Evolutionary conservation across 1,140 invertebrate genomes (phyloP).

Genomic region (Heterodera carotae): DNA sequence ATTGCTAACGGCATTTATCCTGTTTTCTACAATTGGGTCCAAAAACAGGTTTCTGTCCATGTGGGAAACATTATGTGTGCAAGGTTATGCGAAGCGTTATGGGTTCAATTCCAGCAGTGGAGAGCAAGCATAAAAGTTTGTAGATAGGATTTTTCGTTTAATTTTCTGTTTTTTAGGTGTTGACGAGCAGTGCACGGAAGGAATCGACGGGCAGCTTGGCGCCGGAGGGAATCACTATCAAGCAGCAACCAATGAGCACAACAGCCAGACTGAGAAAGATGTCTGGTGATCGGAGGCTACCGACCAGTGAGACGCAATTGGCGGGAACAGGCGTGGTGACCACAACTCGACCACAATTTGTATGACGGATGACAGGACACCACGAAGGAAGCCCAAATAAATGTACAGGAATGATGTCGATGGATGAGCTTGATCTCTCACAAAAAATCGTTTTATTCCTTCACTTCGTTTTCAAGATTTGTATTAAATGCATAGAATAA

Average conservation of each 20-base stretch:
- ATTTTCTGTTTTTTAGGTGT: slow-evolving; percentile 18
- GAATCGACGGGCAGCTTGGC: slow-evolving; percentile 29
- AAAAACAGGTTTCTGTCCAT: slow-evolving; percentile 47
- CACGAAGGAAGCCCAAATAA: background rate
- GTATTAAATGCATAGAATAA: too few species aligned
- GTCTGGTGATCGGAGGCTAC: background rate
- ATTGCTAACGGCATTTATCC: background rate
- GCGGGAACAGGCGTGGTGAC: background rate
- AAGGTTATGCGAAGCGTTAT: slow-evolving; percentile 46
- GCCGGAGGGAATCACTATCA: background rate
- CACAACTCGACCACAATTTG: background rate
- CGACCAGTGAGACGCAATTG: background rate
- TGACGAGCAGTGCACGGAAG: slow-evolving; percentile 25
- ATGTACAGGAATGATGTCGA: too few species aligned
- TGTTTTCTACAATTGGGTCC: background rate
- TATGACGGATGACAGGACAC: background rate
- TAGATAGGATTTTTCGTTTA: too few species aligned
- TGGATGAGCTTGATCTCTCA: too few species aligned
- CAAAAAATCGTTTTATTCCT: too few species aligned
- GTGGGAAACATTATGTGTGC: slow-evolving; percentile 62
- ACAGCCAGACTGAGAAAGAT: background rate
- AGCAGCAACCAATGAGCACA: background rate
- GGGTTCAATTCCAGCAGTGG: slow-evolving; percentile 49
- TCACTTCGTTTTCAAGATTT: background rate
- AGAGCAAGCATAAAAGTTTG: slow-evolving; percentile 27